Conservation (phyloP, 2,113 vertebrate genomes). For the Xiphophorus maculatus region DNA sequence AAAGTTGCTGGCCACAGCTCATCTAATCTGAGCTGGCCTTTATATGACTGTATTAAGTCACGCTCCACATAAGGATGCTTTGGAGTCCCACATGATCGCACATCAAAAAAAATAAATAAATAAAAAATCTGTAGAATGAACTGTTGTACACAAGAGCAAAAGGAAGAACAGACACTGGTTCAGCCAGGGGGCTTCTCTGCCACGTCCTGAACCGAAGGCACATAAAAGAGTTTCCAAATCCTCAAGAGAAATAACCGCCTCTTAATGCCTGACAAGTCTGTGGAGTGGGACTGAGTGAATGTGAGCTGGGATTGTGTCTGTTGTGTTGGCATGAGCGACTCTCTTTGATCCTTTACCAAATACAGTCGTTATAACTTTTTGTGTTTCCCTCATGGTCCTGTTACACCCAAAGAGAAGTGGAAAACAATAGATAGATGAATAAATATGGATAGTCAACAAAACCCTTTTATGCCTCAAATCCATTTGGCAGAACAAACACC, state of each 20-base stretch:
- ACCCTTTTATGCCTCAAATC: too few relatives aligned
- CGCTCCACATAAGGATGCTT: slow-evolving; percentile 47
- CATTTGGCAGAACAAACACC: neutral
- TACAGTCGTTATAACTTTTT: neutral
- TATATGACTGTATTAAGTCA: slow-evolving; percentile 35
- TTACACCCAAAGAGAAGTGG: too few relatives aligned
- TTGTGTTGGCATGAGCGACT: slow-evolving; percentile 41
- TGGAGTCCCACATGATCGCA: slow-evolving; percentile 10
- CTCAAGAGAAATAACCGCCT: slow-evolving; percentile 26
- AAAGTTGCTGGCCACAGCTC: slow-evolving; percentile 60
- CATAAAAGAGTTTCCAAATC: slow-evolving; percentile 29
- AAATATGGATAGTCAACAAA: neutral
- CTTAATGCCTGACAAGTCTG: slow-evolving; percentile 15
- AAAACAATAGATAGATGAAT: too few relatives aligned
- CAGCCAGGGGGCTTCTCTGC: slow-evolving; percentile 1
- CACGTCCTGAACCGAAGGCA: slow-evolving; percentile 26
- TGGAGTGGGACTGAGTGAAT: neutral
- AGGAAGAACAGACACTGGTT: neutral
- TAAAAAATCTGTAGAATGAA: slow-evolving; percentile 6
- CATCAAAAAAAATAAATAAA: neutral
- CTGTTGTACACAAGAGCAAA: neutral
- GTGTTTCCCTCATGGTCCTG: too few relatives aligned
- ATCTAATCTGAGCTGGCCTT: slow-evolving; percentile 58
- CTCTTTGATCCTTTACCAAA: slow-evolving; percentile 39
- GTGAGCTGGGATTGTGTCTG: slow-evolving; percentile 14